Percentiles rank a stretch among this genome's conserved stretches.
Evolutionary conservation across 1,140 invertebrate species (phyloP).

Genomic region (Catajapyx aquilonaris): DNA sequence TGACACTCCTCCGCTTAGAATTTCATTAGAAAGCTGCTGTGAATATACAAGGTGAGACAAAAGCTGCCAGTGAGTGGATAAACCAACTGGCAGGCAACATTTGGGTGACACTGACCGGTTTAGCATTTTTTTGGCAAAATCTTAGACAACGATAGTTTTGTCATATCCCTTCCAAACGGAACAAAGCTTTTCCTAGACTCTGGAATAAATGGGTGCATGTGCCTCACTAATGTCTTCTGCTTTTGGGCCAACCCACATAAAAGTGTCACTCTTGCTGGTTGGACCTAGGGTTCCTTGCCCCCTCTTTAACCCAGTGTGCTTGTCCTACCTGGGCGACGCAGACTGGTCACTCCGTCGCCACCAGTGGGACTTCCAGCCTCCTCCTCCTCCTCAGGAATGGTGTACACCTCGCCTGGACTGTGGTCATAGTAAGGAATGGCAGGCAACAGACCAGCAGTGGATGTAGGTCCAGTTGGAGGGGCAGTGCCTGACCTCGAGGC

Average conservation of each 20-base stretch:
- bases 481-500: conserved; percentile 1
- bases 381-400: conserved; percentile 30
- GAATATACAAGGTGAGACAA: too few relatives aligned
- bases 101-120: too few relatives aligned
- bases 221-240: too few relatives aligned
- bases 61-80: too few relatives aligned
- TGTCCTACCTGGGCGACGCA: conserved; percentile 16
- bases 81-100: too few relatives aligned
- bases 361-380: conserved; percentile 27
- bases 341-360: conserved; percentile 23
- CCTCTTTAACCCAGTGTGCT: background rate
- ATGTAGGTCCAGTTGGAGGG: background rate
- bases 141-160: too few relatives aligned
- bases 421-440: conserved; percentile 22
- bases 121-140: too few relatives aligned
- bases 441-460: conserved; percentile 6
- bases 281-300: background rate
- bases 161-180: too few relatives aligned
- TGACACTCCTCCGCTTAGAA: too few relatives aligned
- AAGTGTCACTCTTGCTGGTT: background rate
- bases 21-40: too few relatives aligned
- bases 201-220: too few relatives aligned
- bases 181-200: too few relatives aligned
- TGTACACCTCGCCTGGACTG: conserved; percentile 28
- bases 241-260: background rate